These are phyloP conservation scores for Microplitis deprimator DNA, from an alignment of 2,888 invertebrate genomes.

Conservation along the genomic window DNA sequence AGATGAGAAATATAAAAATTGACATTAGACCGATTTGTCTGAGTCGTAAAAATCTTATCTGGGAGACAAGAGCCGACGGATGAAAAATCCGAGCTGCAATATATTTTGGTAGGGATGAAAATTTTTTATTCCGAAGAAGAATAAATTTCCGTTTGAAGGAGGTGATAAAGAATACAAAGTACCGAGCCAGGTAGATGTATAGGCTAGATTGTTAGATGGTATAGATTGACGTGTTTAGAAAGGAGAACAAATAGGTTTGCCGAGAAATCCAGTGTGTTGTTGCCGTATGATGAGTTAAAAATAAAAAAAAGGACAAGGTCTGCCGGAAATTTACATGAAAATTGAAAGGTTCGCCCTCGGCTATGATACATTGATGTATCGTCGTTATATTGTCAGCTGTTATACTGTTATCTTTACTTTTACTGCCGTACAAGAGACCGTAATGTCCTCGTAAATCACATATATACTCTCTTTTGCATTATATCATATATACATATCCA, in stretches of 20 bases:
- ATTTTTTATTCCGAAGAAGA: slow-evolving; percentile 41
- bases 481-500: background rate
- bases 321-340: slow-evolving; percentile 51
- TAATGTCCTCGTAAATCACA: slow-evolving; percentile 38
- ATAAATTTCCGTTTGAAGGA: slow-evolving; percentile 34
- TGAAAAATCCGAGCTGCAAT: slow-evolving; percentile 22
- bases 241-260: slow-evolving; percentile 4
- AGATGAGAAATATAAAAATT: background rate
- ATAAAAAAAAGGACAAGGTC: background rate
- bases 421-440: slow-evolving; percentile 34
- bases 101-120: slow-evolving; percentile 34
- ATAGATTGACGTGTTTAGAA: slow-evolving; percentile 25
- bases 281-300: slow-evolving; percentile 22
- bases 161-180: slow-evolving; percentile 20
- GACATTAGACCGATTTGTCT: background rate
- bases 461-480: slow-evolving; percentile 3
- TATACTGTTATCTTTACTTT: slow-evolving; percentile 31
- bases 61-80: background rate
- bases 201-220: slow-evolving; percentile 11
- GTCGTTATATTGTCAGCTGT: slow-evolving; percentile 46
- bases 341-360: slow-evolving; percentile 44
- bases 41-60: background rate
- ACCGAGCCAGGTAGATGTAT: background rate
- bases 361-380: slow-evolving; percentile 48
- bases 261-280: slow-evolving; percentile 26